Evolutionary conservation across 2,888 invertebrate genomes (phyloP), one percentile per base, ranked within the genome.

Genomic region (Coecobrya sp.): DNA sequence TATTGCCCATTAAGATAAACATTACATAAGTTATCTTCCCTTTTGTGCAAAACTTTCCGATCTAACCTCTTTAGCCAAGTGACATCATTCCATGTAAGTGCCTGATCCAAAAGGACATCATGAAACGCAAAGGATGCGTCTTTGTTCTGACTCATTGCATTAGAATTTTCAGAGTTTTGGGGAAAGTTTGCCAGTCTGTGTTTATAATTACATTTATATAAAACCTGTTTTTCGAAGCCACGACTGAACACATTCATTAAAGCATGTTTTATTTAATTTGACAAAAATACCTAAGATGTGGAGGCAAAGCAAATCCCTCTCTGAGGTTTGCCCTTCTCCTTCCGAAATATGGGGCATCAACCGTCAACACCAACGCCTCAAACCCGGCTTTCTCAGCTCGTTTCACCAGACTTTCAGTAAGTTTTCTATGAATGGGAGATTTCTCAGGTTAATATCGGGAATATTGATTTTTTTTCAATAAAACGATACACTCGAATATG

Each of bases 341-440:
- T 0, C 99, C 99, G 95, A 98, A 98, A 76, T 98, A 96, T 0
- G 98, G 98, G 0, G 98, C 98, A 95, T 99, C 99, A 0, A 99
- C 97, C 0, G 98, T 99, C 2, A 99, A 95, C 0, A 98, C 98
- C 0, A 99, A 96, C 0, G 98, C 99, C 96, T 97, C 97, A 95
- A 97, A 99, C n/a, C 98, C 98, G 11, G 97, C 97, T 10, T 52
- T 93, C 94, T 96, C 96, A 0, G 96, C 96, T 94, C 98, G 96
- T 65, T 96, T 95, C 0, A 99, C 97, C 93, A 99, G 96, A 94
- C 96, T 96, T 95, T 96, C 96, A 0, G 98, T 98, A 0, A 98
- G 96, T 52, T 97, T 96, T 93, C 97, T 97, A 42, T 49, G 13
- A 49, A 10, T 7, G 7, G 2, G 36, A 36, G 7, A 36, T 36